Evolutionary conservation across 37 sponge, comb jelly and placozoan species (phyloP).

Genomic region (Ephydatia muelleri): DNA sequence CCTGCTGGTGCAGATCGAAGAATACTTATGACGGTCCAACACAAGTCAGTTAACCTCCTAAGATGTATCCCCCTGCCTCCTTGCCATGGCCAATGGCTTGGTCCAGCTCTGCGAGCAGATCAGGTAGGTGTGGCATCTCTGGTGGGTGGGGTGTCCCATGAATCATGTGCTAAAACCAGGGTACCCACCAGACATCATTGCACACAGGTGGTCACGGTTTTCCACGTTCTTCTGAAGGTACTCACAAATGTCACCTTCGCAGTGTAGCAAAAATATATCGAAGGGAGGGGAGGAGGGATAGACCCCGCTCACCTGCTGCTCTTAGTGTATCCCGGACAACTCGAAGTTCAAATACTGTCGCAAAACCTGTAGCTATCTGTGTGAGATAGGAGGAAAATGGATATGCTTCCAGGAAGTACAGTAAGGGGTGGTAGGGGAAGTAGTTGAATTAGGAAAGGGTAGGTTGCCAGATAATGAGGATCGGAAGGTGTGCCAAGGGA

Average conservation of each 20-base stretch:
- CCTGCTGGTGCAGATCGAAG: slow-evolving; percentile 28
- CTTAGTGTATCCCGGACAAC: slow-evolving; percentile 45
- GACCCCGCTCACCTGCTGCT: slow-evolving; percentile 15
- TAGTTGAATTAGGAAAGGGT: background rate
- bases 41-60: slow-evolving; percentile 21
- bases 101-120: slow-evolving; percentile 37
- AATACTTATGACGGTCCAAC: too few relatives aligned
- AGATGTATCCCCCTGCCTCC: slow-evolving; percentile 29
- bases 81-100: slow-evolving; percentile 27
- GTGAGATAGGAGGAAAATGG: background rate
- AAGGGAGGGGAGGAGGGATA: background rate
- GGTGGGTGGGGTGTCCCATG: background rate
- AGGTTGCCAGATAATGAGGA: background rate
- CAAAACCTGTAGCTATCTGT: slow-evolving; percentile 51
- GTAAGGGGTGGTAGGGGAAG: background rate
- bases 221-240: slow-evolving; percentile 12
- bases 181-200: slow-evolving; percentile 5
- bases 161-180: background rate
- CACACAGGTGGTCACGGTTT: background rate
- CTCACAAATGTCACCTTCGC: slow-evolving; percentile 27
- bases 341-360: slow-evolving; percentile 29
- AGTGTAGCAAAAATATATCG: background rate
- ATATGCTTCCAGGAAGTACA: too few relatives aligned
- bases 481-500: too few relatives aligned
- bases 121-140: slow-evolving; percentile 37